A percentile compares a stretch with the other conserved stretches of the same genome.
phyloP scores from a whole-genome alignment of 1,140 invertebrate species.

The Dermatophagoides farinae region DNA sequence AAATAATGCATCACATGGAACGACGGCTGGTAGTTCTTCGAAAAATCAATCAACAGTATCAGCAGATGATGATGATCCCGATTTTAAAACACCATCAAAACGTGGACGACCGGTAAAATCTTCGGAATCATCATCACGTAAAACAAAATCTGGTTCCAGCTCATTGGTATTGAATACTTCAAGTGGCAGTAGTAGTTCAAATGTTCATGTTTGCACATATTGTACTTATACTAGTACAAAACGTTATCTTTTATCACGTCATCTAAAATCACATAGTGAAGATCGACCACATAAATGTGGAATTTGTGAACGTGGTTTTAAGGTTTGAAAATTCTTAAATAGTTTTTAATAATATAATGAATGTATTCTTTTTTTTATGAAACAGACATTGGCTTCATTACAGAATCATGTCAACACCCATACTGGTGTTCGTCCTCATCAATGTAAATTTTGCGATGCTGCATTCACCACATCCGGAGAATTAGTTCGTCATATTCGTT shows the following conservation, averaged over 20 bases:
- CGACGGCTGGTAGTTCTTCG: conserved; percentile 17
- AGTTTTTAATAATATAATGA: no score
- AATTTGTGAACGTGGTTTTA: conserved; percentile 84
- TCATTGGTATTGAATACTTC: neutral
- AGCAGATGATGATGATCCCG: neutral
- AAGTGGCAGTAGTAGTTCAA: conserved; percentile 16
- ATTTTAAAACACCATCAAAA: neutral
- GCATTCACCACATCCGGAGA: conserved; percentile 89
- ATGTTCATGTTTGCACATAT: conserved; percentile 62
- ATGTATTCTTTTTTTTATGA: neutral
- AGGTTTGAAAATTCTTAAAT: conserved; percentile 24
- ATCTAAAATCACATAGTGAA: conserved; percentile 88
- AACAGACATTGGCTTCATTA: conserved; percentile 54
- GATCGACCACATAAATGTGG: conserved; percentile 82
- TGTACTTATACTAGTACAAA: conserved; percentile 76
- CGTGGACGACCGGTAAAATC: conserved; percentile 3
- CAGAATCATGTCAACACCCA: conserved; percentile 93
- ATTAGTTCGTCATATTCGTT: conserved; percentile 71
- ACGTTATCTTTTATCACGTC: conserved; percentile 64
- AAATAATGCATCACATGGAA: conserved; percentile 33
- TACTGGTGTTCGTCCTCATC: conserved; percentile 79
- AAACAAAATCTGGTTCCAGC: neutral
- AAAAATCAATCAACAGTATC: neutral
- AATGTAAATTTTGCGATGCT: conserved; percentile 76
- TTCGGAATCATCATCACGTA: neutral